phyloP scores from a whole-genome alignment of 2,113 vertebrate genomes.

The Pogonocichla stellata region DNA sequence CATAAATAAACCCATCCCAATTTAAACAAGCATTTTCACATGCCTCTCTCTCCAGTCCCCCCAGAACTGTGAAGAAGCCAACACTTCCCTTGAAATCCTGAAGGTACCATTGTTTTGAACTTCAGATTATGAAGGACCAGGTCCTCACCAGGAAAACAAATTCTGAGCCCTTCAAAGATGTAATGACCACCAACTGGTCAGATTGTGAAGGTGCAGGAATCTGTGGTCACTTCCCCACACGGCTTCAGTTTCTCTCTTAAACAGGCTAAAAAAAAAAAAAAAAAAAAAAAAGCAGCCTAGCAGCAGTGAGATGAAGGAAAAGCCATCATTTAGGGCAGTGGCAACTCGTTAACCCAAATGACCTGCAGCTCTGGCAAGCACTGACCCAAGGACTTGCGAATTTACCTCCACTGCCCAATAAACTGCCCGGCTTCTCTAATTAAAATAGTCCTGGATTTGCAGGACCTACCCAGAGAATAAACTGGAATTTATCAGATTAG shows the following conservation, averaged over 20 bases:
- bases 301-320: background rate
- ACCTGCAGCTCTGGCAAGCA: background rate
- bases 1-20: background rate
- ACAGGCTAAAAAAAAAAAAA: background rate
- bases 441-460: constrained; percentile 69
- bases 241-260: background rate
- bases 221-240: background rate
- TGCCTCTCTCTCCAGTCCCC: background rate
- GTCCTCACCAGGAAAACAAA: background rate
- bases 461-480: constrained; percentile 66
- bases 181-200: rapidly evolving
- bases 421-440: constrained; percentile 61
- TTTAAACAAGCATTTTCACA: background rate
- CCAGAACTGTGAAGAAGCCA: background rate
- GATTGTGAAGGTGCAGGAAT: background rate
- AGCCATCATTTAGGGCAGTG: constrained; percentile 44
- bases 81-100: background rate
- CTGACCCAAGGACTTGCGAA: constrained; percentile 39
- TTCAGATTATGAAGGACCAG: background rate
- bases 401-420: constrained; percentile 62
- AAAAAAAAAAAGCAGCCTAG: background rate
- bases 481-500: constrained; percentile 69
- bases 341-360: constrained; percentile 61
- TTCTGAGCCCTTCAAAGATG: background rate
- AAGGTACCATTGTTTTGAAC: background rate